A percentile compares a stretch with the other conserved stretches of the same genome.
These are phyloP conservation scores for Scaptodrosophila lebanonensis DNA, from an alignment of 1,140 invertebrate species.

Conservation along the genomic window DNA sequence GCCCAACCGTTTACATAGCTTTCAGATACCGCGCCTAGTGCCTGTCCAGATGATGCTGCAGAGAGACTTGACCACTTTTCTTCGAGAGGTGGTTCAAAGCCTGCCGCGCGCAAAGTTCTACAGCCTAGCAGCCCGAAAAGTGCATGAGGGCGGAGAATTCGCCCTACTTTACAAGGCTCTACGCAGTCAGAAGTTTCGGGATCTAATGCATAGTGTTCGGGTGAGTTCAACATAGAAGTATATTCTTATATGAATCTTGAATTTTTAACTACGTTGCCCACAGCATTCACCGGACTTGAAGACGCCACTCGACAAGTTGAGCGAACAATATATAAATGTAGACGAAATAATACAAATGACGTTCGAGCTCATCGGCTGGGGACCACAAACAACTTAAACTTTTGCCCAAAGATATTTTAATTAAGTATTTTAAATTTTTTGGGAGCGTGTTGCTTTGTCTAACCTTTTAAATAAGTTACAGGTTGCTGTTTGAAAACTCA, in stretches of 20 bases:
- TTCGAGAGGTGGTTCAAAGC: constrained; percentile 38
- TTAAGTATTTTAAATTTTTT: no score
- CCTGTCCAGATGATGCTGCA: constrained; percentile 54
- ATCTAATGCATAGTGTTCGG: constrained; percentile 41
- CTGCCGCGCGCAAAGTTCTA: constrained; percentile 48
- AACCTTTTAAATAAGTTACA: no score
- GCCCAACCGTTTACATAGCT: constrained; percentile 30
- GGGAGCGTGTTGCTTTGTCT: no score
- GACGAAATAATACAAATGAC: constrained; percentile 51
- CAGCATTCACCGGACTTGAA: constrained; percentile 35
- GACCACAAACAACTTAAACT: constrained; percentile 24
- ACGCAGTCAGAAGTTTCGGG: constrained; percentile 31
- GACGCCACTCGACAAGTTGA: constrained; percentile 9
- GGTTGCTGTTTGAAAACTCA: no score
- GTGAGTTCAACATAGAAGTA: constrained; percentile 17
- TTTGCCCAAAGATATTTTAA: no score
- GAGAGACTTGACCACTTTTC: constrained; percentile 51
- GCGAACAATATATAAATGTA: constrained; percentile 40
- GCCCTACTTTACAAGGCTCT: constrained; percentile 50
- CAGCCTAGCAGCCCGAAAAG: constrained; percentile 50
- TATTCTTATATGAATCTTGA: background rate
- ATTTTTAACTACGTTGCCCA: background rate
- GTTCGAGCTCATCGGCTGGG: constrained; percentile 57
- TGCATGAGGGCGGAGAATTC: constrained; percentile 44
- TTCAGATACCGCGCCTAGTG: constrained; percentile 49